Evolutionary conservation across 2,888 invertebrate species (phyloP).

Genomic region (Papilio demoleus): DNA sequence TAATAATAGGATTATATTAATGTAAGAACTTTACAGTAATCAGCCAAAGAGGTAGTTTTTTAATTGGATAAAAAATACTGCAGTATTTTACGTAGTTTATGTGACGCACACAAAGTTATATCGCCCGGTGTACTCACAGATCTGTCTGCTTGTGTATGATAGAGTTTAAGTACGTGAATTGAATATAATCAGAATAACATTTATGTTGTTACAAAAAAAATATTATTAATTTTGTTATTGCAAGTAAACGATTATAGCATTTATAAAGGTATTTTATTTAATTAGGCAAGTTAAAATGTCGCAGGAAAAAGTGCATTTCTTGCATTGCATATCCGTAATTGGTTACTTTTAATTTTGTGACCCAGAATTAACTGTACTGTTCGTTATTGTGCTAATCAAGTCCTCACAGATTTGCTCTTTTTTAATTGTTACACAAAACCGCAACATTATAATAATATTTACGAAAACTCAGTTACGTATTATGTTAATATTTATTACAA

Average conservation of each 20-base stretch:
- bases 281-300: background rate
- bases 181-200: background rate
- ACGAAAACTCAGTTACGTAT: background rate
- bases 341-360: conserved; percentile 12
- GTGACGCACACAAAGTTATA: background rate
- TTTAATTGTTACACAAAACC: background rate
- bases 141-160: conserved; percentile 1
- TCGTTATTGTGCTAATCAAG: conserved; percentile 44
- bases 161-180: background rate
- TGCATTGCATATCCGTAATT: background rate
- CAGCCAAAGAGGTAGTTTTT: background rate
- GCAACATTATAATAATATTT: background rate
- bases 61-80: conserved; percentile 7
- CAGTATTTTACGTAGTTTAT: conserved; percentile 2
- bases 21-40: background rate
- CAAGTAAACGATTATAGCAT: background rate
- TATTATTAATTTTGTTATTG: background rate
- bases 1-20: background rate
- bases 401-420: conserved; percentile 40
- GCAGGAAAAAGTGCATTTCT: background rate
- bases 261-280: background rate
- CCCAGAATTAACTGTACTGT: conserved; percentile 22
- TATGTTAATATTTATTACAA: background rate
- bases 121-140: background rate
- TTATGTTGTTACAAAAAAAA: background rate